phyloP scores from a whole-genome alignment of 2,888 invertebrate species.

The Oscheius sp. region DNA sequence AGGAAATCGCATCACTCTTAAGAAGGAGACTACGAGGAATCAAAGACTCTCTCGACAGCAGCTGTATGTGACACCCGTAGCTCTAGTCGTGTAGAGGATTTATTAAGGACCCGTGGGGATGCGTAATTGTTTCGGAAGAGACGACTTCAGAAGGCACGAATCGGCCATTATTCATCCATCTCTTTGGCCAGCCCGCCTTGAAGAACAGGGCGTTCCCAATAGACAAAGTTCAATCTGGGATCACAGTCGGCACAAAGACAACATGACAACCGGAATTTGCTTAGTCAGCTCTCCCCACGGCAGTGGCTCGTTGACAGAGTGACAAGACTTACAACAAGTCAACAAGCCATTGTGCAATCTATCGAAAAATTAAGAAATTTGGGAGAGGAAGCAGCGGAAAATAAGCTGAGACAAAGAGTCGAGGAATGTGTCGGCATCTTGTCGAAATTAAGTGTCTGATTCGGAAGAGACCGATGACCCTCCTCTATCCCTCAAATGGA shows the following conservation, averaged over 20 bases:
- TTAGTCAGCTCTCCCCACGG: slow-evolving; percentile 11
- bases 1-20: slow-evolving; percentile 20
- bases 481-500: background rate
- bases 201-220: background rate
- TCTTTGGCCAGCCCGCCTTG: background rate
- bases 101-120: slow-evolving; percentile 27
- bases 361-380: background rate
- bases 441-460: background rate
- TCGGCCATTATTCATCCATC: slow-evolving; percentile 24
- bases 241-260: background rate
- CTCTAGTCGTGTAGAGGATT: slow-evolving; percentile 8
- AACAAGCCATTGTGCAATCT: background rate
- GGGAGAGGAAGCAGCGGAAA: background rate
- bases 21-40: slow-evolving; percentile 10
- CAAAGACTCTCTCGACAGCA: too few relatives aligned
- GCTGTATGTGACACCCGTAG: too few relatives aligned
- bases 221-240: background rate
- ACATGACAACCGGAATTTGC: background rate
- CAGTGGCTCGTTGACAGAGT: slow-evolving; percentile 14
- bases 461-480: background rate
- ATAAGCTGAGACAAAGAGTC: too few relatives aligned
- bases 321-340: slow-evolving; percentile 5
- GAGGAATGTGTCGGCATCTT: background rate
- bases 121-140: slow-evolving; percentile 29
- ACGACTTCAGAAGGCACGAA: slow-evolving; percentile 17